Evolutionary conservation across 2,888 invertebrate species (phyloP), one percentile per base, ranked within the genome.

Genomic region (Nymphalis urticae): DNA sequence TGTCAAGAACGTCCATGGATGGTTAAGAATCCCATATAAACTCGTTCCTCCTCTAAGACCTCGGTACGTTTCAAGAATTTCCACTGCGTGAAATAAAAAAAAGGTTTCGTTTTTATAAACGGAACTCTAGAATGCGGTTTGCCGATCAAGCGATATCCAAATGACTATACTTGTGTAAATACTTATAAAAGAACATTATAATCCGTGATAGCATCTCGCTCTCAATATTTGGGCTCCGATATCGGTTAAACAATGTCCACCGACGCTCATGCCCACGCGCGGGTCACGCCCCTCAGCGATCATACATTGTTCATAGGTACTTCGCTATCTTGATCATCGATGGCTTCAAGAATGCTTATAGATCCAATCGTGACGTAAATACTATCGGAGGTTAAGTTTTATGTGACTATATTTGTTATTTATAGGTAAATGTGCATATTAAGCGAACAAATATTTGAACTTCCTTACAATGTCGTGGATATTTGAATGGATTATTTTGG

Each of bases 181-280:
- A 90, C 84, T 87, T 88, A 89, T 90, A 89, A 85, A 86, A 84
- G 82, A 86, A 86, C 89, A 86, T 91, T 89, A 91, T 90, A 90
- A 91, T 89, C 87, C 84, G 64, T 79, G 91, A 92, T 92, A 90
- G 76, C 79, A 92, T 91, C 90, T 85, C 80, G 77, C 76, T 81
- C 80, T 84, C 82, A 83, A 85, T 89, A 89, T 89, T 88, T 88
- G 87, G 86, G 76, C 78, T 82, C 80, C 80, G 69, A 82, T 81
- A 86, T 88, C 87, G 78, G 79, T 75, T 82, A 81, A 85, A 89
- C 89, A 87, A 87, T 91, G 91, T 90, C 89, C 89, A 89, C 89
- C 87, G 87, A 87, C 85, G 87, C 86, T 75, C 78, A 64, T 79
- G 84, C 91, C 89, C 86, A 90, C 90, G 86, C 88, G 82, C 79